Base-by-base conservation (phyloP, 1,140 invertebrate species). In the Teleogryllus occipitalis region DNA sequence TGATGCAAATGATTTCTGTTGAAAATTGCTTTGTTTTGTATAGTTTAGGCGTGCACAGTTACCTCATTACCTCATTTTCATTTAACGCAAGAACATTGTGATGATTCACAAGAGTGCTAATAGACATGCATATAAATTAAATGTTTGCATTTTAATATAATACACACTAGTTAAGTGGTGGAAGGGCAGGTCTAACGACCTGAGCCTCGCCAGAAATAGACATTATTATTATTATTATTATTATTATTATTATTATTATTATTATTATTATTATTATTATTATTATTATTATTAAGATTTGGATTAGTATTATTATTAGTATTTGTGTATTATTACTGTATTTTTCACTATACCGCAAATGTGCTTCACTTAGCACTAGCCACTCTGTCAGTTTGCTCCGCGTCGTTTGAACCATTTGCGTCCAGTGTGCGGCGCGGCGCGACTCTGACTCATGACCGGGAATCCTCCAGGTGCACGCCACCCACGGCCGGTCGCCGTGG, bases 221-320 rank as follows among this genome's bases (percentile, higher is more conserved):
- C n/a, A n/a, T n/a, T n/a, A n/a, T n/a, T n/a, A n/a, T n/a, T n/a
- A 14, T 10, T 12, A 12, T 76, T 8, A 76, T 12, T 76, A 12
- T 76, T 10, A 76, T 8, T 18, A 47, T 76, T 76, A 76, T 76
- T 76, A 7, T 76, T 76, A 76, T 7, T 76, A 76, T 76, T 76
- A 76, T 76, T 76, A 7, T 76, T 76, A 76, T 76, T 76, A 76
- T 76, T 76, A 76, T 27, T 85, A 85, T 85, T 84, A 77, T 83
- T 84, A 81, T 86, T 84, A 84, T 79, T 76, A 83, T 82, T 82
- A 7, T 79, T 76, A 7, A 2, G 1, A 39, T 39, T 39, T n/a
- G n/a, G n/a, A 39, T 39, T 39, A 5, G 1, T 39, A 39, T 39
- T 75, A n/a, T 47, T 8, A 18, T 77, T 18, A 15, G 0, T 78